A percentile compares a stretch with the other conserved stretches of the same genome.
Evolutionary conservation across 2,797 vertebrate genomes (phyloP).

Genomic region (Falco concolor): DNA sequence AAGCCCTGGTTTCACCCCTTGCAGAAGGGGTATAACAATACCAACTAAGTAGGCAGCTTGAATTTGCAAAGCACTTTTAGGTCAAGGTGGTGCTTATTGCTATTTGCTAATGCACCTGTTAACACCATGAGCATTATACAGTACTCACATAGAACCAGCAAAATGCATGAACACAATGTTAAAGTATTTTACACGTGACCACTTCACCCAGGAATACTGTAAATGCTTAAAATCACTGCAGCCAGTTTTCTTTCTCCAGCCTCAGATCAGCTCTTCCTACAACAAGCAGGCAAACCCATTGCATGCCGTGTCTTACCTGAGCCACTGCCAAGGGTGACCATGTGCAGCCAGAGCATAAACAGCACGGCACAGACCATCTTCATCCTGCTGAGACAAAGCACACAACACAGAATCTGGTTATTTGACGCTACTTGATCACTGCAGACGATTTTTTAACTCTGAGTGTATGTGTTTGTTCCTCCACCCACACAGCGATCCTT

Average conservation of each 20-base stretch:
- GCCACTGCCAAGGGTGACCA: neutral
- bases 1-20: neutral
- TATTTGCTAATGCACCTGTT: fast-evolving
- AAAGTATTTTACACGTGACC: neutral
- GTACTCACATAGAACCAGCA: neutral
- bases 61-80: neutral
- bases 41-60: neutral
- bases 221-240: neutral
- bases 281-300: neutral
- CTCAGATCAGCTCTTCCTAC: neutral
- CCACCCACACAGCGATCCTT: neutral
- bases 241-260: neutral
- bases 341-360: slow-evolving; percentile 55
- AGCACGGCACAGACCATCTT: slow-evolving; percentile 44
- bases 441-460: neutral
- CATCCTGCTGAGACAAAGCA: slow-evolving; percentile 70
- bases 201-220: neutral
- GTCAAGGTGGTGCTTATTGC: neutral
- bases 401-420: neutral
- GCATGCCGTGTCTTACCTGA: slow-evolving; percentile 58
- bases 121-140: neutral
- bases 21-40: neutral
- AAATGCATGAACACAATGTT: no score
- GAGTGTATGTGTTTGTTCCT: neutral
- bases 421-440: neutral